Conservation (phyloP, 2,113 vertebrate genomes). For the Gobiocypris rarus region DNA sequence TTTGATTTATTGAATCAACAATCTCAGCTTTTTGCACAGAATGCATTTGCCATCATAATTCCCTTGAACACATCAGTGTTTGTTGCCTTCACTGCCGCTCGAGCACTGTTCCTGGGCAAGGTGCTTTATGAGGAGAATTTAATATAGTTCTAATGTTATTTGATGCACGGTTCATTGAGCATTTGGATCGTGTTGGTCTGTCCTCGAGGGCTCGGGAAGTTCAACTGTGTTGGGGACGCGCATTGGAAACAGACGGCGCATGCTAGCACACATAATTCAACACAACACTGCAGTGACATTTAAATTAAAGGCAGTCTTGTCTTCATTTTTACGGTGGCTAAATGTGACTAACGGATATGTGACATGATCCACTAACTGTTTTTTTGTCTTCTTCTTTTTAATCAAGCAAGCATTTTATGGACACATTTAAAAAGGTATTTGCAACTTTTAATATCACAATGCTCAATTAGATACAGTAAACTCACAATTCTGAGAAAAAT, state of each 20-base stretch:
- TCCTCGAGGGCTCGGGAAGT: conserved; percentile 29
- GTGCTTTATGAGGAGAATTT: conserved; percentile 40
- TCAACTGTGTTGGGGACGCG: conserved; percentile 26
- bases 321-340: conserved; percentile 36
- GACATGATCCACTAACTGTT: neutral
- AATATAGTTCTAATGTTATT: conserved; percentile 34
- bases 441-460: too few relatives aligned
- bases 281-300: conserved; percentile 54
- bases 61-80: conserved; percentile 31
- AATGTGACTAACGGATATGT: neutral
- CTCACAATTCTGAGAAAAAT: too few relatives aligned
- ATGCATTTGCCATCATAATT: conserved; percentile 29
- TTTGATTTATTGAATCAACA: conserved; percentile 47
- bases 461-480: too few relatives aligned
- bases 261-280: conserved; percentile 21
- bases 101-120: conserved; percentile 39
- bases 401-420: neutral
- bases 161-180: conserved; percentile 29
- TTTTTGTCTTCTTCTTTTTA: neutral
- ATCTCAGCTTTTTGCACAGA: conserved; percentile 36
- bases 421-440: too few relatives aligned
- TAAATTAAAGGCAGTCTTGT: conserved; percentile 58
- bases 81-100: conserved; percentile 9
- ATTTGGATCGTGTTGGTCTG: conserved; percentile 50
- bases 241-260: conserved; percentile 46